Base-by-base conservation (phyloP, 2,797 vertebrate species). In the Tapirus indicus region DNA sequence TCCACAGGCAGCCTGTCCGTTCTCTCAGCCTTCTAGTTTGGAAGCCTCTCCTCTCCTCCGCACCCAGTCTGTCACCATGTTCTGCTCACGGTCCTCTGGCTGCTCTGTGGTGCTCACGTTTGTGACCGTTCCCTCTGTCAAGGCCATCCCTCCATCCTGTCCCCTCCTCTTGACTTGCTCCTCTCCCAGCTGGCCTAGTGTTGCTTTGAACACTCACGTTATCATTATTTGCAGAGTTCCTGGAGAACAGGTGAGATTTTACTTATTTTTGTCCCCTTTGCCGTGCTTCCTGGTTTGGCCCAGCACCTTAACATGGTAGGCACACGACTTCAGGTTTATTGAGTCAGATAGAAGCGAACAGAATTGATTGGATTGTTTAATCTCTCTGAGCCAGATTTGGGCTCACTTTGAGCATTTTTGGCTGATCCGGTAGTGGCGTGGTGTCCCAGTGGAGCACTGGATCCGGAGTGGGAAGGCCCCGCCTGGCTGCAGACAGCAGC, bases 71-170 rank as follows among this genome's bases (percentile, higher is more conserved):
- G 32, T 86, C 58, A 11, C 29, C 25, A 2, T 5, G 13, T 5
- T 5, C 25, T 7, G 44, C 88, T 38, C 41, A 0, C 11, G 21
- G 27, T 68, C 35, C 56, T 54, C 83, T 7, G 54, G 21, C 21
- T n/a, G n/a, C 29, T n/a, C 56, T 10, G 6, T 2, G 7, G 49
- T 3, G 0, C 54, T 79, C 69, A 10, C 6, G 2, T 9, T 25
- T 60, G 44, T 0, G 3, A 18, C n/a, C 64, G 4, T 41, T 49
- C 32, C 47, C 38, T 12, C 35, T 6, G 35, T 29, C 44, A 23
- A 49, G 13, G 27, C 60, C 23, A 5, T 29, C 64, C 58, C 29
- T 58, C 25, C 16, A 7, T 8, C 80, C 27, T 38, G 1, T 56
- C 16, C 7, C 47, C 71, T 77, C 38, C 74, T n/a, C 82, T 7